A percentile compares a stretch with the other conserved stretches of the same genome.
These are phyloP conservation scores for Parazoanthus darwini DNA, from an alignment of 92 coral and sea anemone species.

Conservation along the genomic window DNA sequence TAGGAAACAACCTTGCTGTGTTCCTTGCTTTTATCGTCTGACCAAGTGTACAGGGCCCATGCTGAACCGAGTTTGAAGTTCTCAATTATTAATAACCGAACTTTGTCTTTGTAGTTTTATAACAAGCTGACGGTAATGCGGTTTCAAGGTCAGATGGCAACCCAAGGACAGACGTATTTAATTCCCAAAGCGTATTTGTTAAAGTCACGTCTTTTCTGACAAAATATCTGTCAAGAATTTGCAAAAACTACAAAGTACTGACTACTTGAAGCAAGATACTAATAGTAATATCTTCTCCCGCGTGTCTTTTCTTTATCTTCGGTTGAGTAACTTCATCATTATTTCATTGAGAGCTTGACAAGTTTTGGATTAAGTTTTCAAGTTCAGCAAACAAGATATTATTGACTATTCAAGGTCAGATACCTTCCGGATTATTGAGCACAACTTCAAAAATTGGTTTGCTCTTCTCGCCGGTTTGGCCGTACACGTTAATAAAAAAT, in stretches of 20 bases:
- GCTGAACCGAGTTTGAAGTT: neutral
- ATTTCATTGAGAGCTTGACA: neutral
- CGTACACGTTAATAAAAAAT: no score
- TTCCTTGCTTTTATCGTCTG: neutral
- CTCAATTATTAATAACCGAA: neutral
- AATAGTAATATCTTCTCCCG: neutral
- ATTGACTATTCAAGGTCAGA: neutral
- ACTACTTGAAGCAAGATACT: neutral
- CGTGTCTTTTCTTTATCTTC: neutral
- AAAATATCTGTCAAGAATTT: conserved; percentile 4
- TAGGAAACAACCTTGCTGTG: neutral
- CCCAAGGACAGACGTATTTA: neutral
- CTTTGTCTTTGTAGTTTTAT: neutral
- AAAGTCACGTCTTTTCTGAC: neutral
- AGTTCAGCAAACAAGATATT: neutral
- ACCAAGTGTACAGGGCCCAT: neutral
- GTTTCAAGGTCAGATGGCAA: neutral
- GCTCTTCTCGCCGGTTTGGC: neutral
- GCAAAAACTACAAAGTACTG: neutral
- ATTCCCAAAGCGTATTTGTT: conserved; percentile 1
- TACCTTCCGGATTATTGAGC: neutral
- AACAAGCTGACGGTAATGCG: conserved; percentile 1
- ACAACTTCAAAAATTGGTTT: neutral
- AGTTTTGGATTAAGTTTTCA: conserved; percentile 14
- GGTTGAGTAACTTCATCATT: conserved; percentile 2